Evolutionary conservation across 2,888 invertebrate genomes (phyloP), one percentile per base, ranked within the genome.

Genomic region (Drosophila villosipedis): DNA sequence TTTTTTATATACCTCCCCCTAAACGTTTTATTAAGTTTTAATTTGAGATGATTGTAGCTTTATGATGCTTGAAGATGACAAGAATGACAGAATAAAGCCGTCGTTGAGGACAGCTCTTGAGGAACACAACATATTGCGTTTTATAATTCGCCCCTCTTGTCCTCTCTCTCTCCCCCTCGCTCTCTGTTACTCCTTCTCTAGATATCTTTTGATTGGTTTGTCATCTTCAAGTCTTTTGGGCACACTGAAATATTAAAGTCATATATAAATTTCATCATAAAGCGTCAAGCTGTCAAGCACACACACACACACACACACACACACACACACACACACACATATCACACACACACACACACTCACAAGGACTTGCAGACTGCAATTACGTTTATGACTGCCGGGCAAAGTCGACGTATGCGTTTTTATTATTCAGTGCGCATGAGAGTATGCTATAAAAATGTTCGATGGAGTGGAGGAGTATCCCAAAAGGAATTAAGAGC

Each of bases 381-480:
- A 76, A 76, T 76, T 76, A 77, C 68, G 77, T 76, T 76, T 73
- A 77, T 62, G 64, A 54, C 76, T 68, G 50, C 35, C 77, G 68
- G 64, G 73, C 57, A 28, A 53, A 77, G 37, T 61, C 76, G 71
- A 62, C 67, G 71, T 71, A 75, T 78, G 59, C 61, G 71, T 75
- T 67, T 74, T 70, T 78, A 63, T 62, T 75, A 67, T 78, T 75
- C 54, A 66, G 58, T 57, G 60, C 79, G 75, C 78, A 68, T 71
- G 67, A 78, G 74, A 78, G 75, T 78, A 78, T 78, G 78, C 78
- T 65, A 78, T 75, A 75, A 68, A 77, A 47, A 47, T 47, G 9
- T 47, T 47, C 47, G 47, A 47, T 47, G 47, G 47, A 4, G 16
- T 16, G 25, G 16, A 47, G 16, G 9, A 25, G 14, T 25, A 14